phyloP scores from a whole-genome alignment of 2,888 invertebrate species.

The Megaustenia siamemsis region DNA sequence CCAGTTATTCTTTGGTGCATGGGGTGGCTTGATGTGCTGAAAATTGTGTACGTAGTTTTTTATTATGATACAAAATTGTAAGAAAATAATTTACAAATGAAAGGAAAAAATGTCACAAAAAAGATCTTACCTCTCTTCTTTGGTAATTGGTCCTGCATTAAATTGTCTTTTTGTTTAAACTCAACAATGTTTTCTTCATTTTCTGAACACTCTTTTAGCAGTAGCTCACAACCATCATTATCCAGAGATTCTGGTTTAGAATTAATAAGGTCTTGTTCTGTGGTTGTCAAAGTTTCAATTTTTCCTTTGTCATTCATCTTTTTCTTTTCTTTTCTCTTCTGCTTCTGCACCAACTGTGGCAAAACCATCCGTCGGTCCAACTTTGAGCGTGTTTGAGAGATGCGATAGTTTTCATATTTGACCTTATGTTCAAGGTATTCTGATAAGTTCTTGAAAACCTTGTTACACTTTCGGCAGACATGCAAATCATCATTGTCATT shows the following conservation, averaged over 20 bases:
- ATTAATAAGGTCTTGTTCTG: background rate
- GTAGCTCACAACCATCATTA: background rate
- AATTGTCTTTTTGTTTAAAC: constrained; percentile 5
- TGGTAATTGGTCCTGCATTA: background rate
- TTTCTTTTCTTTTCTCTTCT: constrained; percentile 40
- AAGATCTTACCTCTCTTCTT: constrained; percentile 10
- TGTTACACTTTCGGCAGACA: constrained; percentile 74
- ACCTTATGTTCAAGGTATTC: constrained; percentile 76
- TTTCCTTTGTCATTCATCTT: constrained; percentile 13
- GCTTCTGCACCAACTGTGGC: constrained; percentile 55
- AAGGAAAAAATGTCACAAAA: too few relatives aligned
- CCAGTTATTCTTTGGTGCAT: too few relatives aligned
- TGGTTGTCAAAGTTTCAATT: background rate
- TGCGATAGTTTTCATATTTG: constrained; percentile 74
- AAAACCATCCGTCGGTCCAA: constrained; percentile 68
- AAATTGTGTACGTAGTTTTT: too few relatives aligned
- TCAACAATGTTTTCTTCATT: background rate
- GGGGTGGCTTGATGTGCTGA: too few relatives aligned
- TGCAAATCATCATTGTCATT: constrained; percentile 69
- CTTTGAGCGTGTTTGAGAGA: constrained; percentile 67
- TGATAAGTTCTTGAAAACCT: constrained; percentile 71
- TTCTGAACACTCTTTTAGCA: background rate
- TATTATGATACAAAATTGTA: too few relatives aligned
- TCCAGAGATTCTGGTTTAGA: background rate
- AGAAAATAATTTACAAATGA: too few relatives aligned